Evolutionary conservation across 1,140 invertebrate species (phyloP).

Genomic region (Copidosoma floridanum): DNA sequence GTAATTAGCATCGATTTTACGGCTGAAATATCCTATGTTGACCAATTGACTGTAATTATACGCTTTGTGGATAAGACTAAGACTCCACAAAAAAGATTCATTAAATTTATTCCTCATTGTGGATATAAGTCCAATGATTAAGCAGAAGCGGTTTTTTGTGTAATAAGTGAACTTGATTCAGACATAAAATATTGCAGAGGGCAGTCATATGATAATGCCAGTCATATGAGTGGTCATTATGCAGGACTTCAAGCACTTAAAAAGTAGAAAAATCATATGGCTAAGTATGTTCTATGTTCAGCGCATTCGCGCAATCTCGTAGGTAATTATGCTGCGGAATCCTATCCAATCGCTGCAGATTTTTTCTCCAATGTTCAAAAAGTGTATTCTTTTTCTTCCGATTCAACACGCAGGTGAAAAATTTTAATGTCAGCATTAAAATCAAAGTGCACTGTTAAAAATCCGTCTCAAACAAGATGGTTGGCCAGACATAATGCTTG

Average conservation of each 20-base stretch:
- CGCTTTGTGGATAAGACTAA: not conserved
- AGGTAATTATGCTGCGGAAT: slow-evolving; percentile 29
- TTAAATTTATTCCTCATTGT: slow-evolving; percentile 3
- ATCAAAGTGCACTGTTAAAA: slow-evolving; percentile 11
- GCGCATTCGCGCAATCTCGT: slow-evolving; percentile 40
- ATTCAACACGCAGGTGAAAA: slow-evolving; percentile 12
- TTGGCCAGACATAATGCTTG: slow-evolving; percentile 1
- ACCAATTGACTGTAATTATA: not conserved
- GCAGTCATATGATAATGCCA: slow-evolving; percentile 42
- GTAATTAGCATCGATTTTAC: slow-evolving; percentile 35
- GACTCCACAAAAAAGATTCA: not conserved
- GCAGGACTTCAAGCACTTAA: slow-evolving; percentile 35
- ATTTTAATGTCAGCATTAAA: slow-evolving; percentile 5
- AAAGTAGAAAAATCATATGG: slow-evolving; percentile 27
- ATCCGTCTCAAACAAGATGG: slow-evolving; percentile 1
- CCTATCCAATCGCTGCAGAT: slow-evolving; percentile 23
- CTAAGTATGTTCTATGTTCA: slow-evolving; percentile 32
- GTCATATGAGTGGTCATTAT: slow-evolving; percentile 40
- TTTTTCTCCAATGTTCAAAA: slow-evolving; percentile 27
- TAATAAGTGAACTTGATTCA: slow-evolving; percentile 27
- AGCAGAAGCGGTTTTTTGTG: not conserved
- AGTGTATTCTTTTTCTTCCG: slow-evolving; percentile 17
- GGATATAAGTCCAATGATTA: slow-evolving; percentile 8
- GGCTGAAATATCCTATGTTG: slow-evolving; percentile 28
- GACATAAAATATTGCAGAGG: slow-evolving; percentile 42